Base-by-base conservation (phyloP, 2,888 invertebrate species). In the Tortrix viridana region DNA sequence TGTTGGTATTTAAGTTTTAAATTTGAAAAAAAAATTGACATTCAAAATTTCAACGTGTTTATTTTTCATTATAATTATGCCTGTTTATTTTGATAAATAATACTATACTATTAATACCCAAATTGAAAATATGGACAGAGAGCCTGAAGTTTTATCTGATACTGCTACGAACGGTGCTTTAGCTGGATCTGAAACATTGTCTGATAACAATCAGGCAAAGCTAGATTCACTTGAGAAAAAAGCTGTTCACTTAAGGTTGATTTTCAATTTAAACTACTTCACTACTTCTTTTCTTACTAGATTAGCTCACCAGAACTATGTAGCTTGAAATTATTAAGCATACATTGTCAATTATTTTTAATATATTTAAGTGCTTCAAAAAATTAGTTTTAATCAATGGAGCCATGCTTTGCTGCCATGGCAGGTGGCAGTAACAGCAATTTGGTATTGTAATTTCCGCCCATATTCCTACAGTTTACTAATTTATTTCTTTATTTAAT, bases 221-320 rank as follows among this genome's bases (percentile, higher is more conserved):
- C 75, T 87, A 68, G 91, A 91, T 71, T 84, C 89, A 20, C 75
- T 91, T 65, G 91, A 91, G 69, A 92, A 91, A 75, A 92, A 92
- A 76, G 91, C 92, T 65, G 86, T 89, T 54, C 91, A 92, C 71
- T 73, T 92, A 69, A 86, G 91, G 91, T 87, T 53, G 9, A 19
- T 4, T 19, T 18, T 44, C 7, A 9, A 9, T 18, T 52, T 37
- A 19, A 37, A 19, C 37, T 37, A 14, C n/a, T n/a, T n/a, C n/a
- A n/a, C n/a, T n/a, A n/a, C n/a, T n/a, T n/a, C n/a, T 49, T 49
- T 18, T 32, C 26, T 9, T 12, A 32, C 0, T 32, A 32, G 32
- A 32, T 32, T 32, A 32, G 12, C 12, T 32, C 12, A 32, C 12
- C 12, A 32, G 32, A 32, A 32, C 12, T 12, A 1, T 3, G 9